Evolutionary conservation across 2,113 vertebrate genomes (phyloP).

Genomic region (Chlorodrepanis virens): DNA sequence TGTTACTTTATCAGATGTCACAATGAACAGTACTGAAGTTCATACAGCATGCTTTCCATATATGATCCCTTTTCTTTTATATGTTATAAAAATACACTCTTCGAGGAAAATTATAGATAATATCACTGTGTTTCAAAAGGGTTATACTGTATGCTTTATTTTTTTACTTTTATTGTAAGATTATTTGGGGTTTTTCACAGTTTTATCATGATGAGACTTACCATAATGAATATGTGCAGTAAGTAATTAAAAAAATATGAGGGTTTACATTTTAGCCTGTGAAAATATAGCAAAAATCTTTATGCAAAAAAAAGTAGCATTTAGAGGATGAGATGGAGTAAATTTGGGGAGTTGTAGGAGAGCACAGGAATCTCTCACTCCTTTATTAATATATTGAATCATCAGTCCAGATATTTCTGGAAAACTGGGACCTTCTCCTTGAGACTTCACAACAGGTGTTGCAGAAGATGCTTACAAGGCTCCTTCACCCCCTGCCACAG

Average conservation of each 20-base stretch:
- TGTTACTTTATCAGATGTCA: background rate
- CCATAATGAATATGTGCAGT: background rate
- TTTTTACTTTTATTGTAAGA: background rate
- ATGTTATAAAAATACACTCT: background rate
- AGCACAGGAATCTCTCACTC: background rate
- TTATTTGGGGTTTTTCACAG: fast-evolving
- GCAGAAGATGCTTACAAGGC: background rate
- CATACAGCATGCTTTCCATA: background rate
- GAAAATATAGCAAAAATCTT: background rate
- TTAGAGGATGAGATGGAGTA: background rate
- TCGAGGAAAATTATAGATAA: background rate
- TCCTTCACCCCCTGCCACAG: background rate
- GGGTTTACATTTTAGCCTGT: background rate
- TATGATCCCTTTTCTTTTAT: background rate
- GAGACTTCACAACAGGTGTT: background rate
- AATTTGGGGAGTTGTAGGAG: background rate
- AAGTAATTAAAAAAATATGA: background rate
- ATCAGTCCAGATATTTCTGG: background rate
- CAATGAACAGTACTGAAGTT: background rate
- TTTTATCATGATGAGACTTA: background rate
- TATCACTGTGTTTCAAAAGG: background rate
- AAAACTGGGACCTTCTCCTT: background rate
- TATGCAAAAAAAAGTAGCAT: background rate
- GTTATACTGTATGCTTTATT: fast-evolving
- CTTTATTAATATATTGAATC: background rate